A percentile compares a stretch with the other conserved stretches of the same genome.
phyloP scores from a whole-genome alignment of 2,797 vertebrate genomes.

The Sciaenops ocellatus region DNA sequence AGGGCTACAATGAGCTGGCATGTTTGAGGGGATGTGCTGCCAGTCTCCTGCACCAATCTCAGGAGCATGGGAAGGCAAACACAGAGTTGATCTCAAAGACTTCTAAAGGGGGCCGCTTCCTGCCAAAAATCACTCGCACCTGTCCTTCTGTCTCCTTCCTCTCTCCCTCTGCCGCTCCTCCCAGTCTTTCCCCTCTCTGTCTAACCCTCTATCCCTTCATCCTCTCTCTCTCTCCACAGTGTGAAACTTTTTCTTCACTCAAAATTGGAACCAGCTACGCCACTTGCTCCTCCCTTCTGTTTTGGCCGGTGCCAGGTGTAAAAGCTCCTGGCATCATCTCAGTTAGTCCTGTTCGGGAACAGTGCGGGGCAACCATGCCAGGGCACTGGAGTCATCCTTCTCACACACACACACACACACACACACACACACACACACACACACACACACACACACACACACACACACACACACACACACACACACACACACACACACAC shows the following conservation, averaged over 20 bases:
- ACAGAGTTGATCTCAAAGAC: slow-evolving; percentile 81
- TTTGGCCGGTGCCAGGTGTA: slow-evolving; percentile 79
- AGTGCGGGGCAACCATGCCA: slow-evolving; percentile 61
- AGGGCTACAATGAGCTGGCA: slow-evolving; percentile 69
- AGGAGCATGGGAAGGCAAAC: slow-evolving; percentile 87
- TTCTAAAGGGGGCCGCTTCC: slow-evolving; percentile 76
- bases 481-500: no score
- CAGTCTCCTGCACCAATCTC: slow-evolving; percentile 70
- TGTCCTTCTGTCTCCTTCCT: slow-evolving; percentile 78
- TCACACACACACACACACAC: slow-evolving; percentile 35
- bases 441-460: slow-evolving; percentile 39
- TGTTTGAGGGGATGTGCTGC: slow-evolving; percentile 63
- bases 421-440: slow-evolving; percentile 24
- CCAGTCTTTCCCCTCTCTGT: slow-evolving; percentile 49
- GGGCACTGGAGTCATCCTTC: slow-evolving; percentile 72
- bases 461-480: neutral
- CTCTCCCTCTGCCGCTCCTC: slow-evolving; percentile 50
- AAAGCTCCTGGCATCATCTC: slow-evolving; percentile 76
- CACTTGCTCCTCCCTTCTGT: slow-evolving; percentile 49
- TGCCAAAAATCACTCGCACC: slow-evolving; percentile 83
- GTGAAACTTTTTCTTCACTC: slow-evolving; percentile 59
- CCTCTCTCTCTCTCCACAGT: slow-evolving; percentile 35
- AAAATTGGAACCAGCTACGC: slow-evolving; percentile 48
- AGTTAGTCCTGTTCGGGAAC: slow-evolving; percentile 66
- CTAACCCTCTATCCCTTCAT: slow-evolving; percentile 57